Conservation (phyloP, 2,113 vertebrate genomes). For the Muntiacus reevesi region DNA sequence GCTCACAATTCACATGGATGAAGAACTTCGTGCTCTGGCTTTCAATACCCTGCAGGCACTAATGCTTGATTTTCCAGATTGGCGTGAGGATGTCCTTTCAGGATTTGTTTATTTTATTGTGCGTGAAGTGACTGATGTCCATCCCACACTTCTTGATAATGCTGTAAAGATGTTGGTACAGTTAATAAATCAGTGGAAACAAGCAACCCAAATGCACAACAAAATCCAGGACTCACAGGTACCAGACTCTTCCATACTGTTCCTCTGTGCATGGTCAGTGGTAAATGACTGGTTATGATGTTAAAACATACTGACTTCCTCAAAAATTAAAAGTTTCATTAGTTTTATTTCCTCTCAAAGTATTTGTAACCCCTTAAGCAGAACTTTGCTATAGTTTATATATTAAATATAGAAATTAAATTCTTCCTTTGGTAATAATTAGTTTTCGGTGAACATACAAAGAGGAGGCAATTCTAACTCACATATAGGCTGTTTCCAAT, state of each 20-base stretch:
- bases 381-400: neutral
- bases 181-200: slow-evolving; percentile 97
- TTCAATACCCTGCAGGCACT: slow-evolving; percentile 98
- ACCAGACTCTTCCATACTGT: neutral
- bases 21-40: slow-evolving; percentile 96
- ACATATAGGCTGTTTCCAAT: neutral
- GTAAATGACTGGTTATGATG: neutral
- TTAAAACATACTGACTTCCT: neutral
- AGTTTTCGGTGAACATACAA: neutral
- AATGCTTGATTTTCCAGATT: slow-evolving; percentile 98
- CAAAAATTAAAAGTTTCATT: neutral
- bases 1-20: slow-evolving; percentile 98
- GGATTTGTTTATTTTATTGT: slow-evolving; percentile 98
- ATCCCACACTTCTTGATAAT: slow-evolving; percentile 96
- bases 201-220: slow-evolving; percentile 93
- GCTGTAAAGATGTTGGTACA: slow-evolving; percentile 98
- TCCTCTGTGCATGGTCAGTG: neutral
- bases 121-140: slow-evolving; percentile 96
- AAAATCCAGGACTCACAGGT: slow-evolving; percentile 93
- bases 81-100: slow-evolving; percentile 97
- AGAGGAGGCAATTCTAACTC: neutral
- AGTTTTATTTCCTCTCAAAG: neutral
- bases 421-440: neutral
- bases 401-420: neutral
- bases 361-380: neutral